Percentiles rank a stretch among this genome's conserved stretches.
These are phyloP conservation scores for Polylopha cassiicola DNA, from an alignment of 2,888 invertebrate genomes.

Conservation along the genomic window DNA sequence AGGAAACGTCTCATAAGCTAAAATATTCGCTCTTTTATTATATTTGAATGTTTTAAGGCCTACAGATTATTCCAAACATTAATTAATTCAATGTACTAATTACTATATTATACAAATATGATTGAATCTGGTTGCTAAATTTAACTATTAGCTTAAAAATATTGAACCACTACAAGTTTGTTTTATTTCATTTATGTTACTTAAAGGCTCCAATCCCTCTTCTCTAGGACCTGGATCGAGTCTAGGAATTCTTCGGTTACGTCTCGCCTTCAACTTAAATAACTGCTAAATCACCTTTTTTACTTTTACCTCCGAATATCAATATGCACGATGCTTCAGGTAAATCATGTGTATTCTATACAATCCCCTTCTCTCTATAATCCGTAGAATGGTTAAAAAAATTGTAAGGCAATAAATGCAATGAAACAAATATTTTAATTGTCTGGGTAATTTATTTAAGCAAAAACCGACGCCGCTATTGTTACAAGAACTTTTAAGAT, in stretches of 20 bases:
- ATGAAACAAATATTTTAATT: background rate
- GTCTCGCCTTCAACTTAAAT: no score
- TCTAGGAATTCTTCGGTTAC: no score
- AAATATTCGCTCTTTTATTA: constrained; percentile 10
- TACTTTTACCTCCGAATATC: no score
- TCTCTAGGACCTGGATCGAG: no score
- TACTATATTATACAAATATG: constrained; percentile 10
- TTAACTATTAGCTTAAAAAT: constrained; percentile 17
- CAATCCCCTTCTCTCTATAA: no score
- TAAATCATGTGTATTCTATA: no score
- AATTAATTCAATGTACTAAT: constrained; percentile 4
- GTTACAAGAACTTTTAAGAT: constrained; percentile 8
- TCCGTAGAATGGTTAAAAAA: no score
- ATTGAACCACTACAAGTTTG: background rate
- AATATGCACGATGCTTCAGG: no score
- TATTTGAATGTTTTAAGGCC: constrained; percentile 11
- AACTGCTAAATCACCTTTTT: no score
- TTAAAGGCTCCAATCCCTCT: no score
- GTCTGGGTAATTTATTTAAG: constrained; percentile 17
- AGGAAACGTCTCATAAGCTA: constrained; percentile 3
- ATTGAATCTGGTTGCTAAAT: constrained; percentile 11
- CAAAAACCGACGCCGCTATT: background rate
- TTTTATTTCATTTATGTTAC: no score
- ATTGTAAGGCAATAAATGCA: background rate
- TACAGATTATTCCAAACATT: constrained; percentile 10